Conservation (phyloP, 2,797 vertebrate species). For the Sebastes glaucus region DNA sequence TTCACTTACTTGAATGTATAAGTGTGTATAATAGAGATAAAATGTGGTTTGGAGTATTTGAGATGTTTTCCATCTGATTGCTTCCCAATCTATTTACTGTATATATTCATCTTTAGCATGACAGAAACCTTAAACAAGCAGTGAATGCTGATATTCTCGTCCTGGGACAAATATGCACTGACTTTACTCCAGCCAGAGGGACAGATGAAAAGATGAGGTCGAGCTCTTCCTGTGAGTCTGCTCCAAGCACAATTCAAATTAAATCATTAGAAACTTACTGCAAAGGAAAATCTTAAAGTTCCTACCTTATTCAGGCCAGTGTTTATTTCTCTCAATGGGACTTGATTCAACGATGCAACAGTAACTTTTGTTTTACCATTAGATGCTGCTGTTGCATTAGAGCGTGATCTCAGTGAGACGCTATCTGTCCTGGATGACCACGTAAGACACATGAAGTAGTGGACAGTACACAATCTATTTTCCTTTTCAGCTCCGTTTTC, state of each 20-base stretch:
- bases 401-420: background rate
- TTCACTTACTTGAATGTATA: background rate
- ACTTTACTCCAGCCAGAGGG: background rate
- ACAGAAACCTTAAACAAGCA: background rate
- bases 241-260: background rate
- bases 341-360: background rate
- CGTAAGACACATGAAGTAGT: constrained; percentile 23
- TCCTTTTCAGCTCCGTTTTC: background rate
- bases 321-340: background rate
- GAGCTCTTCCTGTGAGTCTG: constrained; percentile 18
- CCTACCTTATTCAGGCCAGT: background rate
- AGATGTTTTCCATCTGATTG: background rate
- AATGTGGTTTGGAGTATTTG: background rate
- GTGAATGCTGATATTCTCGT: background rate
- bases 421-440: constrained; percentile 3
- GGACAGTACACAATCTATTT: background rate
- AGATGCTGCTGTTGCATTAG: background rate
- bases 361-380: background rate
- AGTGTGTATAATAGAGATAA: background rate
- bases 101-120: background rate
- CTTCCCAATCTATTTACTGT: background rate
- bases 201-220: constrained; percentile 23
- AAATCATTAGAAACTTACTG: background rate
- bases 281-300: background rate
- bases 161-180: background rate